A percentile compares a stretch with the other conserved stretches of the same genome.
Conservation (phyloP, 2,797 vertebrate species). For the Serranus cabrilla region DNA sequence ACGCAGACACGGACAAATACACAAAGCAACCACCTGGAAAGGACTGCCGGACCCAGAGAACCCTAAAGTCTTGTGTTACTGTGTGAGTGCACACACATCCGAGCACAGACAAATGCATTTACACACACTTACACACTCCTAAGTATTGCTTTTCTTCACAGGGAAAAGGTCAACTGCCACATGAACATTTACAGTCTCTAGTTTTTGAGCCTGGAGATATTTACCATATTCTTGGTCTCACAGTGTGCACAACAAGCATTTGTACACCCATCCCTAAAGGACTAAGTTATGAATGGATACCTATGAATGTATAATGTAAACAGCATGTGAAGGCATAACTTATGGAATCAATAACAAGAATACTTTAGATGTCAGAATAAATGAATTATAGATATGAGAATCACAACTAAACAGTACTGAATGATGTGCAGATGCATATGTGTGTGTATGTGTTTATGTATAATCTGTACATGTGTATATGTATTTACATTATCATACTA, state of each 20-base stretch:
- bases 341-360: too few relatives aligned
- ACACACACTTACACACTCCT: constrained; percentile 30
- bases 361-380: too few relatives aligned
- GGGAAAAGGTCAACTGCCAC: constrained; percentile 51
- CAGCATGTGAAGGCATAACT: too few relatives aligned
- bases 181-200: constrained; percentile 28
- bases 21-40: constrained; percentile 69
- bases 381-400: too few relatives aligned
- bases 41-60: constrained; percentile 43
- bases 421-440: too few relatives aligned
- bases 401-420: too few relatives aligned
- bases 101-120: constrained; percentile 26
- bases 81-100: constrained; percentile 21
- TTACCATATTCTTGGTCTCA: background rate
- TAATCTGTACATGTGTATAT: too few relatives aligned
- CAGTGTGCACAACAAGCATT: background rate
- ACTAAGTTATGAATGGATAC: background rate
- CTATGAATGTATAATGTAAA: too few relatives aligned
- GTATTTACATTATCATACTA: too few relatives aligned
- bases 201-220: constrained; percentile 29
- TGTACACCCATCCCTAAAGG: background rate
- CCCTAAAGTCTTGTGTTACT: constrained; percentile 32
- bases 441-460: too few relatives aligned
- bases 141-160: constrained; percentile 37
- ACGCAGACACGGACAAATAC: constrained; percentile 29